Percentiles rank a stretch among this genome's conserved stretches.
These are phyloP conservation scores for Nycticorax nycticorax DNA, from an alignment of 2,113 vertebrate species.

Conservation along the genomic window DNA sequence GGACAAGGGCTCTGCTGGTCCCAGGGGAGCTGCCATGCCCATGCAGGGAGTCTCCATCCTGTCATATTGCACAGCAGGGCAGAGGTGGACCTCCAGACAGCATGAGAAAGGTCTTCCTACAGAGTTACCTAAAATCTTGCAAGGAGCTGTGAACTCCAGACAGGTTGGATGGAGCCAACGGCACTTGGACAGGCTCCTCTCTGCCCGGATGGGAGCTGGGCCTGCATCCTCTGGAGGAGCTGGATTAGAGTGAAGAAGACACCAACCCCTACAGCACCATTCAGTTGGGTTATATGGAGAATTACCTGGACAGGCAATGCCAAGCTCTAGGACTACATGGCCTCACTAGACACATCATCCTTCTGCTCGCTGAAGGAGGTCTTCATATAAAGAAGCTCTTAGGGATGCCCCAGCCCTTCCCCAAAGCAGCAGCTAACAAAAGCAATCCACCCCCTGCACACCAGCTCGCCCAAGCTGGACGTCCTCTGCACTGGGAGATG, in stretches of 20 bases:
- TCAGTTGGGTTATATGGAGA: background rate
- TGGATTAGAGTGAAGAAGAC: background rate
- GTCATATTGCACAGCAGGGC: accelerated
- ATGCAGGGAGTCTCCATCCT: accelerated
- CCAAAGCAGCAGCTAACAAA: background rate
- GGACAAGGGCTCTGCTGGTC: background rate
- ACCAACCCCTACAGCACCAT: background rate
- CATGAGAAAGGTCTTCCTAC: background rate
- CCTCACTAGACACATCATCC: background rate
- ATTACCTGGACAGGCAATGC: accelerated
- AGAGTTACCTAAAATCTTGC: background rate
- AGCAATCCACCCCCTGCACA: accelerated
- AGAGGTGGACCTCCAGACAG: background rate
- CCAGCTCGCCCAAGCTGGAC: background rate
- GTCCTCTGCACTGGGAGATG: background rate
- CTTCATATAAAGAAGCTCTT: background rate
- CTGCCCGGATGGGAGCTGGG: background rate
- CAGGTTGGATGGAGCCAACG: background rate
- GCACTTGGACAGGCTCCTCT: background rate
- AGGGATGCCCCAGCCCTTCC: background rate
- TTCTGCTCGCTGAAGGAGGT: background rate
- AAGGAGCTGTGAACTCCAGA: background rate
- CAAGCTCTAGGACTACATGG: background rate
- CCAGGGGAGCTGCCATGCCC: background rate
- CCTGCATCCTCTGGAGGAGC: background rate